These are phyloP conservation scores for Strigops habroptila DNA, from an alignment of 2,113 vertebrate genomes.

Conservation along the genomic window DNA sequence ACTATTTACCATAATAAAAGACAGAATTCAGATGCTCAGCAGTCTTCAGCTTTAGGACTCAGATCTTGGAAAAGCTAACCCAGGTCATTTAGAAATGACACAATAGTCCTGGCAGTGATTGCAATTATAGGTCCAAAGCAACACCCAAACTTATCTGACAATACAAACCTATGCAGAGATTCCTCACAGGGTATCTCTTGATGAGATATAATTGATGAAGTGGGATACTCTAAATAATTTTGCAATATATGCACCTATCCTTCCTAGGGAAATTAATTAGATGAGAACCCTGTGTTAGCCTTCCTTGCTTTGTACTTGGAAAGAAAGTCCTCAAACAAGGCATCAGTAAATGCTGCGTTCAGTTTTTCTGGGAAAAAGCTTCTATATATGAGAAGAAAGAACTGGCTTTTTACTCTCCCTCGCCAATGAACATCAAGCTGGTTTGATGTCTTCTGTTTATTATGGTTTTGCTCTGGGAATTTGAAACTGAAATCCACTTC, in stretches of 20 bases:
- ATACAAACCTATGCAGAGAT: not conserved
- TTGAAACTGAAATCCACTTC: slow-evolving; percentile 36
- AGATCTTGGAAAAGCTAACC: not conserved
- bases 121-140: not conserved
- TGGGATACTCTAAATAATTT: not conserved
- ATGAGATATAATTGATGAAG: not conserved
- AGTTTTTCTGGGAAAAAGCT: not conserved
- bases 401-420: not conserved
- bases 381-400: not conserved
- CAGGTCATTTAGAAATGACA: not conserved
- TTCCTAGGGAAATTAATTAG: not conserved
- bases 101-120: not conserved
- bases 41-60: not conserved
- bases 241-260: not conserved
- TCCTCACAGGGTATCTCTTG: not conserved
- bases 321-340: not conserved
- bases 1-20: not conserved
- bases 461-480: not conserved
- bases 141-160: not conserved
- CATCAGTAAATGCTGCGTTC: not conserved
- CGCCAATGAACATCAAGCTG: not conserved
- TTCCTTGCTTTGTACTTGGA: not conserved
- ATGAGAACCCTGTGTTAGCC: not conserved
- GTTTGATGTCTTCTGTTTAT: slow-evolving; percentile 30
- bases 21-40: not conserved